phyloP scores from a whole-genome alignment of 92 coral and sea anemone species.

The Bergia sp. region DNA sequence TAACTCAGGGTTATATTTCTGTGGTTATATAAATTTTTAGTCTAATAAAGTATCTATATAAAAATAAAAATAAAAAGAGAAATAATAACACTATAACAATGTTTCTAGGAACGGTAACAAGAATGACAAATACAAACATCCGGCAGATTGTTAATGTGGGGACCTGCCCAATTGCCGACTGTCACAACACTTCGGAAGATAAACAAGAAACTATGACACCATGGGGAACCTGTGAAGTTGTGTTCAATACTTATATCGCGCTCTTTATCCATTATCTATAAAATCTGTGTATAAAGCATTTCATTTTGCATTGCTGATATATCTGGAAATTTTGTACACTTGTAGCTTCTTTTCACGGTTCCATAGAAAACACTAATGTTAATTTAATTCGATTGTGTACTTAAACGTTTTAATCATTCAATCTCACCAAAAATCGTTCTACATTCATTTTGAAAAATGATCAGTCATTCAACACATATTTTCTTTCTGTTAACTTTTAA shows the following conservation, averaged over 20 bases:
- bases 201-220: neutral
- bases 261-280: neutral
- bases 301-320: neutral
- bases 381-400: neutral
- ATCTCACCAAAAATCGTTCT: neutral
- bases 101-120: too few relatives aligned
- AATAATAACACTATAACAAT: too few relatives aligned
- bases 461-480: too few relatives aligned
- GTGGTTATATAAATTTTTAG: too few relatives aligned
- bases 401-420: neutral
- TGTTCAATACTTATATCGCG: neutral
- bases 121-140: too few relatives aligned
- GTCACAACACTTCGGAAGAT: neutral
- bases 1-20: too few relatives aligned
- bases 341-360: neutral
- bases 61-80: too few relatives aligned
- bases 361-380: too few relatives aligned
- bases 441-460: too few relatives aligned
- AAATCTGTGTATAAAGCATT: neutral
- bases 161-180: neutral
- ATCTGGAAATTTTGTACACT: neutral
- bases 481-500: too few relatives aligned
- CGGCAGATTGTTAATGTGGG: too few relatives aligned
- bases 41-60: too few relatives aligned
- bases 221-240: neutral